Evolutionary conservation across 2,797 vertebrate genomes (phyloP).

Genomic region (Meda fulgida): DNA sequence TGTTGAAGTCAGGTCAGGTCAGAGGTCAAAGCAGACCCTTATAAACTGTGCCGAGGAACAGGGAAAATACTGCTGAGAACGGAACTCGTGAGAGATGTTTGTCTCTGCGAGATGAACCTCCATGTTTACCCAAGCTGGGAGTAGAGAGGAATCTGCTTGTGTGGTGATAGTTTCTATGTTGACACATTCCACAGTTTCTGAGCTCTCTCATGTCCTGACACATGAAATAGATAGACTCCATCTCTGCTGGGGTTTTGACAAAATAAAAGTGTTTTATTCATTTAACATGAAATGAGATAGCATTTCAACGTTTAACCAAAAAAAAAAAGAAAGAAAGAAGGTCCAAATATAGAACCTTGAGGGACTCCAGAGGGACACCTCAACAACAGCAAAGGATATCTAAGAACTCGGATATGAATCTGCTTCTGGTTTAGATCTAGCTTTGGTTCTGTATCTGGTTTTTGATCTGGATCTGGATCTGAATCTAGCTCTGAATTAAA

Average conservation of each 20-base stretch:
- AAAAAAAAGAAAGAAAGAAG: background rate
- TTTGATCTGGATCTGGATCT: background rate
- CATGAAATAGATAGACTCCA: background rate
- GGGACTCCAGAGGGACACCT: background rate
- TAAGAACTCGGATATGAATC: background rate
- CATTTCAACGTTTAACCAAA: background rate
- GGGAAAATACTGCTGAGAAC: background rate
- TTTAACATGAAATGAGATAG: background rate
- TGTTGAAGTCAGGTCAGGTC: conserved; percentile 17
- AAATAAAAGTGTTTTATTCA: background rate
- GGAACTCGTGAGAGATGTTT: conserved; percentile 20
- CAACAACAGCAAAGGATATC: background rate
- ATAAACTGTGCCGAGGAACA: conserved; percentile 7
- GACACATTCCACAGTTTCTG: conserved; percentile 44
- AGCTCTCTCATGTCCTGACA: background rate
- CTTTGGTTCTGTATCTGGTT: too few relatives aligned
- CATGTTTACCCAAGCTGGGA: conserved; percentile 54
- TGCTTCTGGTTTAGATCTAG: background rate
- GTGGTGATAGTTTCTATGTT: conserved; percentile 56
- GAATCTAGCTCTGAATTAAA: background rate
- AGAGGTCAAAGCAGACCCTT: conserved; percentile 37
- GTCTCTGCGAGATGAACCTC: background rate
- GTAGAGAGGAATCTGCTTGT: conserved; percentile 52
- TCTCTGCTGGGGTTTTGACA: background rate
- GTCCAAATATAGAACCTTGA: conserved; percentile 8